Percentiles rank a stretch among this genome's conserved stretches.
These are phyloP conservation scores for Thunnus albacares DNA, from an alignment of 2,797 vertebrate genomes.

Conservation along the genomic window DNA sequence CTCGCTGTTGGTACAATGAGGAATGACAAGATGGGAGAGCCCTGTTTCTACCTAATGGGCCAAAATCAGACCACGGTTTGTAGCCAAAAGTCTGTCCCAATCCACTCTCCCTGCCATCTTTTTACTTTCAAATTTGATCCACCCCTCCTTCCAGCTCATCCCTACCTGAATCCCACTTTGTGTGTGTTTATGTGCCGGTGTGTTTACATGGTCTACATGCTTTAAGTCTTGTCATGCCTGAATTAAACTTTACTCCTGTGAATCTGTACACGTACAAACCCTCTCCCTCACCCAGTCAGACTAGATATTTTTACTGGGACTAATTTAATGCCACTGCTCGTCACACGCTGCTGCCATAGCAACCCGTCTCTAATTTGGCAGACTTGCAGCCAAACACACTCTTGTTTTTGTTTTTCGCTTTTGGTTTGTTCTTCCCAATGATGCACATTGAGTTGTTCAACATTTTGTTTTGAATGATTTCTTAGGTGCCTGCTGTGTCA, in stretches of 20 bases:
- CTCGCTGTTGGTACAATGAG: constrained; percentile 99
- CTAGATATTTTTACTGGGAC: constrained; percentile 58
- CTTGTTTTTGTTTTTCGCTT: constrained; percentile 36
- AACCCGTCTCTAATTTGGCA: constrained; percentile 59
- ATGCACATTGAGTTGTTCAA: constrained; percentile 59
- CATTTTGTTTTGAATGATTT: constrained; percentile 73
- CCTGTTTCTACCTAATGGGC: constrained; percentile 99
- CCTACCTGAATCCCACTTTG: constrained; percentile 67
- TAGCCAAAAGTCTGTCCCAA: constrained; percentile 91
- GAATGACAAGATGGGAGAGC: constrained; percentile 99
- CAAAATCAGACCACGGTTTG: constrained; percentile 99
- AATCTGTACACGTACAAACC: constrained; percentile 83
- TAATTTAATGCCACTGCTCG: constrained; percentile 62
- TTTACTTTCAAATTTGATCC: constrained; percentile 57
- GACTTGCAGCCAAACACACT: constrained; percentile 55
- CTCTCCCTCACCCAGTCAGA: constrained; percentile 36
- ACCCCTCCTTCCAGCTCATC: constrained; percentile 63
- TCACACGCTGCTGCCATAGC: constrained; percentile 74
- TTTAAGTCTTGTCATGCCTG: constrained; percentile 90
- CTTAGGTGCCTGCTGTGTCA: constrained; percentile 76
- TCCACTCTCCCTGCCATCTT: constrained; percentile 60
- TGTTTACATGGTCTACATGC: constrained; percentile 84
- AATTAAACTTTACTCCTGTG: constrained; percentile 87
- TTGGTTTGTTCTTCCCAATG: constrained; percentile 54
- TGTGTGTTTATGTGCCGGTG: constrained; percentile 78